A percentile compares a stretch with the other conserved stretches of the same genome.
These are phyloP conservation scores for Siniperca chuatsi DNA, from an alignment of 2,113 vertebrate genomes.

Conservation along the genomic window DNA sequence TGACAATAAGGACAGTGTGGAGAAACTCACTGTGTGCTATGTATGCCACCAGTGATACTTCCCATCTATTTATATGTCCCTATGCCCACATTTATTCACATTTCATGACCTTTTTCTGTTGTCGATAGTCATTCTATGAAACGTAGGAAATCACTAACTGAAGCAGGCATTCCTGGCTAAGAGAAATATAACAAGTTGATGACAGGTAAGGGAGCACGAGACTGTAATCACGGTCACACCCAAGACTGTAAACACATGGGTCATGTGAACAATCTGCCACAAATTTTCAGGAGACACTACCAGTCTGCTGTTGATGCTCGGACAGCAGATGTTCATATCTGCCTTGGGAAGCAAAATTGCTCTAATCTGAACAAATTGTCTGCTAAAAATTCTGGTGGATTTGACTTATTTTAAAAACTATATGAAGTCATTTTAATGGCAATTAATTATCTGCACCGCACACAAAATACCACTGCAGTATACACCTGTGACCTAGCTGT, in stretches of 20 bases:
- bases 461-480: neutral
- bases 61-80: neutral
- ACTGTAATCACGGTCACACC: neutral
- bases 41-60: neutral
- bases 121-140: neutral
- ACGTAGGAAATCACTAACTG: neutral
- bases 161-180: neutral
- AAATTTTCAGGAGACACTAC: neutral
- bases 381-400: neutral
- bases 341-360: neutral
- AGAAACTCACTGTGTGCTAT: neutral
- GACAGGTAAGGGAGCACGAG: neutral
- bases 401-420: constrained; percentile 5
- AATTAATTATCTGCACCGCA: neutral
- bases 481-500: neutral
- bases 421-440: constrained; percentile 4
- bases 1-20: neutral
- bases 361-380: neutral
- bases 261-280: neutral
- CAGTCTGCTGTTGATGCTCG: neutral
- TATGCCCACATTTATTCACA: neutral
- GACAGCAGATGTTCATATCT: neutral
- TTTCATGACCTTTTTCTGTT: neutral
- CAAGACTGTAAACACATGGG: neutral
- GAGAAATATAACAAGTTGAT: neutral